Base-by-base conservation (phyloP, 2,797 vertebrate species). In the Spea hammondii region DNA sequence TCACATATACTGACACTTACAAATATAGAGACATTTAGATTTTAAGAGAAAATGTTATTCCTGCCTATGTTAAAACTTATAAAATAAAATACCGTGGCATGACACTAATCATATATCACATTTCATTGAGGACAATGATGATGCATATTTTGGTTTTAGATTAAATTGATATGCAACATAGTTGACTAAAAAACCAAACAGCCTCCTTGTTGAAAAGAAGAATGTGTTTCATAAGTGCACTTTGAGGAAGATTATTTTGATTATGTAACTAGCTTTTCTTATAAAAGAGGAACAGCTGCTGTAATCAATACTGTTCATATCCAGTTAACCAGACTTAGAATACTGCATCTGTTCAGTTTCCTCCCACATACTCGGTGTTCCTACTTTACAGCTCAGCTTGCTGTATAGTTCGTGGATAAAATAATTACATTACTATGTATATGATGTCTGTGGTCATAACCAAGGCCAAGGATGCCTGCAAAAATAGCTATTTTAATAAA, bases 241-340 rank as follows among this genome's bases (percentile, higher is more conserved):
- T 70, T 65, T 54, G 4, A 74, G 49, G 11, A 14, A 11, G 67
- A 78, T 72, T 48, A 59, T 59, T 79, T 72, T 76, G 69, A 70
- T 79, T 75, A 55, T 13, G 62, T 48, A 72, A 14, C 13, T 3
- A n/a, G 66, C 46, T 76, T 76, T 80, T 59, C 60, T 50, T 57
- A 11, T 60, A 59, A 57, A 32, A n/a, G 65, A 48, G 46, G 14
- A 49, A 60, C 79, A 80, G 79, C 79, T 80, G 79, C 67, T 66
- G 73, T 71, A 69, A 76, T 76, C 66, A 17, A 80, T 80, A 80
- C 66, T 55, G 51, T 62, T 59, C 45, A 66, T 51, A 76, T 80
- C 17, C 72, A 10, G n/a, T 32, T 79, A 54, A 32, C 47, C 66
- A 73, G 57, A 65, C 54, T 80, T 65, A 66, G 66, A 65, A 59